These are phyloP conservation scores for Aethes cnicana DNA, from an alignment of 2,888 invertebrate species.

Conservation along the genomic window DNA sequence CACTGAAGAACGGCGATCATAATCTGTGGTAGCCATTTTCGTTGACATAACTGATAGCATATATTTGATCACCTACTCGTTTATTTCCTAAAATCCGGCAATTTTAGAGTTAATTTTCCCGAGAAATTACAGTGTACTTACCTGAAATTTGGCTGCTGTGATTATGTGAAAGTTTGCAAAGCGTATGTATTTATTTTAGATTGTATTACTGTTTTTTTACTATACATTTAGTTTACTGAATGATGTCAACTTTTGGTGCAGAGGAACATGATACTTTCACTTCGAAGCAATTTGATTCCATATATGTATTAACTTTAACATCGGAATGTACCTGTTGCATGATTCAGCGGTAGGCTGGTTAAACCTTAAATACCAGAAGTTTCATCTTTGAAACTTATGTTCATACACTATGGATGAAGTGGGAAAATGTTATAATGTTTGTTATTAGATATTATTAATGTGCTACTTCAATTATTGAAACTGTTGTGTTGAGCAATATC, in stretches of 20 bases:
- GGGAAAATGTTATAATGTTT: no score
- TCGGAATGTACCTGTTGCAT: no score
- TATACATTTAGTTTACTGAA: slow-evolving; percentile 42
- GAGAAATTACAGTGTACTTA: neutral
- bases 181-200: slow-evolving; percentile 13
- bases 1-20: no score
- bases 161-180: slow-evolving; percentile 19
- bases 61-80: slow-evolving; percentile 24
- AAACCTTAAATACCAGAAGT: no score
- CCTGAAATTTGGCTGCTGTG: slow-evolving; percentile 4
- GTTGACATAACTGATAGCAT: slow-evolving; percentile 30
- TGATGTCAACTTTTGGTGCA: slow-evolving; percentile 58
- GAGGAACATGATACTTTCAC: slow-evolving; percentile 32
- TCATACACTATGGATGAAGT: no score
- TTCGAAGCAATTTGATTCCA: slow-evolving; percentile 32
- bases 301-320: no score
- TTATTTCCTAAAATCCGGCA: slow-evolving; percentile 21
- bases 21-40: slow-evolving; percentile 18
- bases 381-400: no score
- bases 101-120: slow-evolving; percentile 20
- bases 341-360: no score
- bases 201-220: slow-evolving; percentile 31
- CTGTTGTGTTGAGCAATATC: no score
- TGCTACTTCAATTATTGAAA: no score
- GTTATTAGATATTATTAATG: no score